Conservation (phyloP, 2,888 invertebrate genomes). For the Campopleginae sp. region DNA sequence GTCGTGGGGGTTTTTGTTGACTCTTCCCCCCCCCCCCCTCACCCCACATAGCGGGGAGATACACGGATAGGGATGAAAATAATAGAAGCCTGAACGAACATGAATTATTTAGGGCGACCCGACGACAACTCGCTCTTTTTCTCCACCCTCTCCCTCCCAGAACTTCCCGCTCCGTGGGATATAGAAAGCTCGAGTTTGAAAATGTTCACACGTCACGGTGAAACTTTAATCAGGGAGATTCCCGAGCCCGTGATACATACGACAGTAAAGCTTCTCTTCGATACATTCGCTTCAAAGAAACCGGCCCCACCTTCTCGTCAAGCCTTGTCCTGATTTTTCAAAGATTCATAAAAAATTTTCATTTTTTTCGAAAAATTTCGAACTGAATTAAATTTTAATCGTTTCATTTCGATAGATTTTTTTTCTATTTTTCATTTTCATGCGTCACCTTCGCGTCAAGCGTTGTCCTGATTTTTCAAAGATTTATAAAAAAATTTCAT, state of each 20-base stretch:
- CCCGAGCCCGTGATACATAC: slow-evolving; percentile 3
- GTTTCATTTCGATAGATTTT: too few species aligned
- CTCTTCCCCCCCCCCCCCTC: too few species aligned
- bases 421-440: too few species aligned
- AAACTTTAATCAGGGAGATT: slow-evolving; percentile 52
- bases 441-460: neutral
- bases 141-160: neutral
- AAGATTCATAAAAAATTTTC: too few species aligned
- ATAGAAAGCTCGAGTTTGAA: slow-evolving; percentile 15
- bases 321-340: neutral
- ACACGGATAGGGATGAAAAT: slow-evolving; percentile 26
- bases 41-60: too few species aligned
- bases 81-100: slow-evolving; percentile 23
- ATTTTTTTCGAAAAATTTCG: too few species aligned
- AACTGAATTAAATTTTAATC: too few species aligned
- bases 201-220: slow-evolving; percentile 45
- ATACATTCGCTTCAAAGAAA: slow-evolving; percentile 27
- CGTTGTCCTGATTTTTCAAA: neutral
- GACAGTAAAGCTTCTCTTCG: neutral
- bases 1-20: slow-evolving; percentile 23
- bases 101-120: slow-evolving; percentile 51
- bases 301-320: neutral
- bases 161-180: neutral
- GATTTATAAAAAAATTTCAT: too few species aligned
- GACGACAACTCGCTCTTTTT: neutral